Evolutionary conservation across 2,888 invertebrate species (phyloP).

Genomic region (Eurytoma californica): DNA sequence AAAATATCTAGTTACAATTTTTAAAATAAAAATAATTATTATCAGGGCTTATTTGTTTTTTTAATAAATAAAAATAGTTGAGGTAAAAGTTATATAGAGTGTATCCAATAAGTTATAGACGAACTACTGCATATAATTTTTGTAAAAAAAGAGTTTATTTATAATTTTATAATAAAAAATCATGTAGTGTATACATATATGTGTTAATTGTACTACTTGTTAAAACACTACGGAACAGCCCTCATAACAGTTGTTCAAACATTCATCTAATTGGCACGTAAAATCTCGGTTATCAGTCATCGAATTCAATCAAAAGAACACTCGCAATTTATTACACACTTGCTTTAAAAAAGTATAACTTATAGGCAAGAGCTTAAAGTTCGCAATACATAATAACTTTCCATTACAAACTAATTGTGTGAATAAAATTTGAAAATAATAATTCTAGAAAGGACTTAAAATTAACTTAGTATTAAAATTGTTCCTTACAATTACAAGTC

Average conservation of each 20-base stretch:
- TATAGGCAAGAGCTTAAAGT: constrained; percentile 12
- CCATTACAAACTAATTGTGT: constrained; percentile 16
- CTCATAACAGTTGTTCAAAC: constrained; percentile 10
- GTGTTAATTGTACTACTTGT: constrained; percentile 55
- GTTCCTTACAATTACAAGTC: constrained; percentile 14
- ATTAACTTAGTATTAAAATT: constrained; percentile 25
- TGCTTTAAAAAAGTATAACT: constrained; percentile 21
- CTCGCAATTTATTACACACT: constrained; percentile 30
- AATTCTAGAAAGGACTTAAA: neutral
- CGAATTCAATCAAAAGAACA: constrained; percentile 14
- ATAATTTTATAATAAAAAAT: constrained; percentile 63
- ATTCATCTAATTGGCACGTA: constrained; percentile 46
- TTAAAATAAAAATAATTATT: too few species aligned
- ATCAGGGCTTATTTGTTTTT: too few species aligned
- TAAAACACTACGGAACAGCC: constrained; percentile 48
- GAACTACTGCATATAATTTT: too few species aligned
- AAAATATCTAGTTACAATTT: too few species aligned
- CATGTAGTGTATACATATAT: constrained; percentile 49
- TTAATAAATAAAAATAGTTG: too few species aligned
- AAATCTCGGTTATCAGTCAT: constrained; percentile 53
- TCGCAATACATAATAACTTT: constrained; percentile 26
- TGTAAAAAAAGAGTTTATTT: constrained; percentile 61
- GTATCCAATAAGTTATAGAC: too few species aligned
- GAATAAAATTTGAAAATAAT: constrained; percentile 38
- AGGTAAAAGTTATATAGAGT: too few species aligned